These are phyloP conservation scores for Schizopygopsis malacanthus DNA, from an alignment of 2,797 vertebrate genomes.

Conservation along the genomic window DNA sequence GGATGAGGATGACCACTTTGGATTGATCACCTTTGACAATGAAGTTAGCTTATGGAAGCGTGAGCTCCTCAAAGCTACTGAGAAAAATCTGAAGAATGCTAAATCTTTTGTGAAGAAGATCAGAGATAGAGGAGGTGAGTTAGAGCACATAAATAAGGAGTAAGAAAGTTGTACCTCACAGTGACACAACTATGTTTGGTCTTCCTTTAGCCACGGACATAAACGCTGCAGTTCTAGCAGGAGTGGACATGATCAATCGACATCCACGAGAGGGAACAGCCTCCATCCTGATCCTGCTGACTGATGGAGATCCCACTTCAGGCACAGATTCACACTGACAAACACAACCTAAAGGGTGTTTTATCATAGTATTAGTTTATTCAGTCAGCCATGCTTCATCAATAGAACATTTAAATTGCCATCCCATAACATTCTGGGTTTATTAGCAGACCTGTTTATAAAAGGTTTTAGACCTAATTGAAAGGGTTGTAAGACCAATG, in stretches of 20 bases:
- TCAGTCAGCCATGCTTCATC: background rate
- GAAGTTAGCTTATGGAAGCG: conserved; percentile 75
- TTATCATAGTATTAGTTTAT: background rate
- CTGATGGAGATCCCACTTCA: conserved; percentile 90
- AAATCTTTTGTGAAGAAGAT: conserved; percentile 75
- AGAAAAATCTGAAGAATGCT: conserved; percentile 74
- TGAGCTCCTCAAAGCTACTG: conserved; percentile 80
- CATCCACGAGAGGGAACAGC: conserved; percentile 75
- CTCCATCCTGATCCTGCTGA: conserved; percentile 90
- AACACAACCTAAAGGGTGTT: background rate
- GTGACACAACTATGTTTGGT: background rate
- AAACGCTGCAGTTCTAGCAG: conserved; percentile 80
- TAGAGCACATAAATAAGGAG: background rate
- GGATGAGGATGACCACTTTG: conserved; percentile 84
- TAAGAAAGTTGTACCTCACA: background rate
- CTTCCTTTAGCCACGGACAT: conserved; percentile 85
- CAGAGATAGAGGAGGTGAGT: conserved; percentile 78
- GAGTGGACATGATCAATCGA: conserved; percentile 74
- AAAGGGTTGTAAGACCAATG: background rate
- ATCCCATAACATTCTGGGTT: no score
- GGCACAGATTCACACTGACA: conserved; percentile 71
- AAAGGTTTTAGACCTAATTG: background rate
- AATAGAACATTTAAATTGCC: no score
- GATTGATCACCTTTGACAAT: conserved; percentile 82
- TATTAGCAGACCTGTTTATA: background rate